A percentile compares a stretch with the other conserved stretches of the same genome.
Conservation (phyloP, 1,140 invertebrate genomes). For the Lepidurus packardi region DNA sequence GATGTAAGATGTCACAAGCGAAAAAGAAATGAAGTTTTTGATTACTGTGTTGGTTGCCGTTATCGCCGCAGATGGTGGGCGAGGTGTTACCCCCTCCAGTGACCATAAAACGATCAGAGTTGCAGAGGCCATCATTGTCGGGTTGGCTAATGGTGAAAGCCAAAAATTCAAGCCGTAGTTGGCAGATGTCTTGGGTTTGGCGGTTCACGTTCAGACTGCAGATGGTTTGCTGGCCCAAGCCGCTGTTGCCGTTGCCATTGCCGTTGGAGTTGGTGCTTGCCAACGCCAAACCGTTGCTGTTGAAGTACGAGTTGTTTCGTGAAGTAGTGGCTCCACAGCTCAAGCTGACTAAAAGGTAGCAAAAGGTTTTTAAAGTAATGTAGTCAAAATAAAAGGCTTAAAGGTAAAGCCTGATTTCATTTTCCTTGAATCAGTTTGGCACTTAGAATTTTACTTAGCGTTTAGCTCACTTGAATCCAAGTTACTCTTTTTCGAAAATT, state of each 20-base stretch:
- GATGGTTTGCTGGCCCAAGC: constrained; percentile 7
- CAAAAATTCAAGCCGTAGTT: constrained; percentile 58
- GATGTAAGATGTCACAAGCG: neutral
- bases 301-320: constrained; percentile 28
- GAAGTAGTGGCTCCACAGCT: neutral
- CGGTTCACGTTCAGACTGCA: constrained; percentile 4
- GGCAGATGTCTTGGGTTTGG: neutral
- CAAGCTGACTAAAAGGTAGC: neutral
- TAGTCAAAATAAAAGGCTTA: neutral
- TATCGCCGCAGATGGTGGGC: constrained; percentile 69
- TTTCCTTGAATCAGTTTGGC: no score
- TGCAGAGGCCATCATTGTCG: constrained; percentile 62
- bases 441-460: no score
- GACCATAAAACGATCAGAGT: constrained; percentile 61
- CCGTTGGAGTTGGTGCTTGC: constrained; percentile 6
- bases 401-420: no score
- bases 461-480: no score
- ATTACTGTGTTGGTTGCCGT: constrained; percentile 66
- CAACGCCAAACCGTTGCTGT: neutral
- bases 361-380: neutral
- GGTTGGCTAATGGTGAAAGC: constrained; percentile 65
- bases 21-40: neutral
- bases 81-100: constrained; percentile 60
- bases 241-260: constrained; percentile 4
- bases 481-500: no score